Conservation (phyloP, 2,888 invertebrate species). For the Sepiola atlantica region DNA sequence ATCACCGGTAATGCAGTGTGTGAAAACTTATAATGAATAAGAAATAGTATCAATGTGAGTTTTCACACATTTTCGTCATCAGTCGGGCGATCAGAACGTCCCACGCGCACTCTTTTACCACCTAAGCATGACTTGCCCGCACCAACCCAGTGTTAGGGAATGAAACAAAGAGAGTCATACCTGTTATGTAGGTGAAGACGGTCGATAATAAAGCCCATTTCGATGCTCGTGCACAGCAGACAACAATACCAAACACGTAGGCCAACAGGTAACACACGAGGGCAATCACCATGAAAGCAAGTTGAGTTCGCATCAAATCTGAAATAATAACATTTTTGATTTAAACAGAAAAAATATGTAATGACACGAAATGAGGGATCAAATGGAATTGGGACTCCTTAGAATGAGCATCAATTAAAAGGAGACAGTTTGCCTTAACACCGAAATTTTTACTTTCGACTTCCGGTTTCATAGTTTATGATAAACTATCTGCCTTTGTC, state of each 20-base stretch:
- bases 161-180: constrained; percentile 51
- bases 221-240: constrained; percentile 89
- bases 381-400: background rate
- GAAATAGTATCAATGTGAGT: too few species aligned
- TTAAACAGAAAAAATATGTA: background rate
- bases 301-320: constrained; percentile 93
- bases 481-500: too few species aligned
- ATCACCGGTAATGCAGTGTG: too few species aligned
- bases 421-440: background rate
- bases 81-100: too few species aligned
- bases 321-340: constrained; percentile 54
- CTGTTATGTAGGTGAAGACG: constrained; percentile 64
- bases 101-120: too few species aligned
- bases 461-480: too few species aligned
- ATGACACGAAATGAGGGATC: background rate
- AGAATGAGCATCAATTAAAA: too few species aligned
- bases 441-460: too few species aligned
- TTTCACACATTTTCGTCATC: too few species aligned
- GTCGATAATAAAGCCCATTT: constrained; percentile 65
- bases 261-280: constrained; percentile 93
- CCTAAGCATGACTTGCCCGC: too few species aligned
- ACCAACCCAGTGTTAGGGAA: too few species aligned
- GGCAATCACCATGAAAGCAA: constrained; percentile 93
- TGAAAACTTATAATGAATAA: background rate
- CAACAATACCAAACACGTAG: constrained; percentile 95